Base-by-base conservation (phyloP, 2,113 vertebrate species). In the Leptobrachium leishanense region DNA sequence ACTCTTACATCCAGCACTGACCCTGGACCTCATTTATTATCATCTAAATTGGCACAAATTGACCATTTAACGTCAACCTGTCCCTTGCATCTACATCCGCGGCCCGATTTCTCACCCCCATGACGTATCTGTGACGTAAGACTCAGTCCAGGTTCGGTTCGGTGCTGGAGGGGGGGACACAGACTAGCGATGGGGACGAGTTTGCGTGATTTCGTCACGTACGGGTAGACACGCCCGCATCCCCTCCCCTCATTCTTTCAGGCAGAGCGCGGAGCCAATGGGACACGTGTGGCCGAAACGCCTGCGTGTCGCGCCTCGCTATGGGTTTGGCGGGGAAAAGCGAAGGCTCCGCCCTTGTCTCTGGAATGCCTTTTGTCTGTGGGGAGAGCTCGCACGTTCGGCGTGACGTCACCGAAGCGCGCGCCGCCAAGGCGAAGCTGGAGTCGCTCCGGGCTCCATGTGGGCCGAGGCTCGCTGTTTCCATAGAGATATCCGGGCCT, bases 131-230 rank as follows among this genome's bases (percentile, higher is more conserved):
- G 55, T 79, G 77, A 79, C 74, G 69, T 76, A 71, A 78, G 82
- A 70, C 53, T 82, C 79, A 82, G 80, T 74, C 74, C 75, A 75
- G 66, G 77, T 82, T 82, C 79, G 77, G 59, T 74, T 74, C 71
- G 83, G 76, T 77, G 6, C 62, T 73, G 71, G 41, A 74, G 70
- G 70, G 68, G 77, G 50, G 68, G 42, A 70, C 57, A 68, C 15
- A 68, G n/a, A 44, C 57, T n/a, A 74, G 63, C 53, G 73, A 68
- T 5, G 31, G 70, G 67, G 77, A 31, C 31, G 8, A 72, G 70
- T 66, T 43, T 54, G 8, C 12, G 66, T 79, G 63, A 79, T 79
- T 67, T 79, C 77, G 73, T 79, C 77, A 79, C 77, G 77, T 40
- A 79, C 44, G 53, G 6, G 31, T 9, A n/a, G 59, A 20, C 70